These are phyloP conservation scores for Trilocha varians DNA, from an alignment of 2,888 invertebrate species.

Conservation along the genomic window DNA sequence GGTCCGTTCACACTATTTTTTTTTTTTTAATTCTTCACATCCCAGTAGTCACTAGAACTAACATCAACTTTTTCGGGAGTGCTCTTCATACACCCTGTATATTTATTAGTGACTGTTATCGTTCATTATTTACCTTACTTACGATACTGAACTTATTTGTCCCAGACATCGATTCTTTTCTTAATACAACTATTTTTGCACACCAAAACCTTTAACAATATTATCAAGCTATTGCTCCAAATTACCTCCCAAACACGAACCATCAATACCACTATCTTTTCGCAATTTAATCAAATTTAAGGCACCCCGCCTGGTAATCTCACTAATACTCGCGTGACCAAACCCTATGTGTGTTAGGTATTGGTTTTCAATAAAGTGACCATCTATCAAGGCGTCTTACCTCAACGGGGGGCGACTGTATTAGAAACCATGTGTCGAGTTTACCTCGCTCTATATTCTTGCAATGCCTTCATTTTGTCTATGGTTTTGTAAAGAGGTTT, in stretches of 20 bases:
- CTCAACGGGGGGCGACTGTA: conserved; percentile 63
- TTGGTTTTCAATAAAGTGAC: conserved; percentile 67
- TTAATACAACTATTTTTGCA: no score
- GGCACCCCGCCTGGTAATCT: conserved; percentile 33
- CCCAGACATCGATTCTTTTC: not conserved
- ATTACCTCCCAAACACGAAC: conserved; percentile 6
- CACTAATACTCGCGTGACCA: conserved; percentile 52
- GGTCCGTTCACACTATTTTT: no score
- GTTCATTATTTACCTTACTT: no score
- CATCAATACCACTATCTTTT: conserved; percentile 2
- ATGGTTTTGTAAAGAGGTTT: no score
- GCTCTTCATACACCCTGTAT: no score
- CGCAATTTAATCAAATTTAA: conserved; percentile 34
- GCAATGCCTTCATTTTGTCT: not conserved
- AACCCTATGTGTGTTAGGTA: conserved; percentile 46
- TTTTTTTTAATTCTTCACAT: no score
- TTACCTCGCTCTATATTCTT: conserved; percentile 3
- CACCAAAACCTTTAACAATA: no score
- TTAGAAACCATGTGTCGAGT: conserved; percentile 63
- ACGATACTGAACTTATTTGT: not conserved
- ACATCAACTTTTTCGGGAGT: no score
- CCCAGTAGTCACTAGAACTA: no score
- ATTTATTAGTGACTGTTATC: no score
- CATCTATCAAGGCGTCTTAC: conserved; percentile 65
- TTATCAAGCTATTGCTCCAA: no score